A percentile compares a stretch with the other conserved stretches of the same genome.
Evolutionary conservation across 2,797 vertebrate species (phyloP).

Genomic region (Eptatretus atami): DNA sequence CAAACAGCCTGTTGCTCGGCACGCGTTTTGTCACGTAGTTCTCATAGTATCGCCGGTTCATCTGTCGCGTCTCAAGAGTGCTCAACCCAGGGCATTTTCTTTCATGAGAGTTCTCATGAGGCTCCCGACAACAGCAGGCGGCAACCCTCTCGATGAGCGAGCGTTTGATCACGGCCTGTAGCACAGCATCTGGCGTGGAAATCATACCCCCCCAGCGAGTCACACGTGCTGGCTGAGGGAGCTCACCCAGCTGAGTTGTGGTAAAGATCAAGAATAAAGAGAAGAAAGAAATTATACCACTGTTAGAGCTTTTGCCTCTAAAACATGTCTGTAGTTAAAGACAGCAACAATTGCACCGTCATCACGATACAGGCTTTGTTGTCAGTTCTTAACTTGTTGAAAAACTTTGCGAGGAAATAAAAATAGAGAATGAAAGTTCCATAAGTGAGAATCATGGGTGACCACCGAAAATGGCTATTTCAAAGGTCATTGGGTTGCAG

Average conservation of each 20-base stretch:
- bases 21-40: conserved; percentile 96
- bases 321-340: too few relatives aligned
- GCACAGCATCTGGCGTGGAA: conserved; percentile 73
- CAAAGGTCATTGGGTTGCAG: too few relatives aligned
- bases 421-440: too few relatives aligned
- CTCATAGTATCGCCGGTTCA: conserved; percentile 93
- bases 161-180: conserved; percentile 82
- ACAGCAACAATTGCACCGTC: too few relatives aligned
- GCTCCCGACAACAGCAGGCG: conserved; percentile 74
- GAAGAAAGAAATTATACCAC: background rate
- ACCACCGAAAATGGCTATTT: too few relatives aligned
- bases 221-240: conserved; percentile 69
- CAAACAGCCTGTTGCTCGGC: conserved; percentile 89
- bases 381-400: too few relatives aligned
- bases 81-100: conserved; percentile 81
- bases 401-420: too few relatives aligned
- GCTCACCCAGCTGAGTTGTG: conserved; percentile 50
- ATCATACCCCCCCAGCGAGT: conserved; percentile 97
- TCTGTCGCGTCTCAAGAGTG: conserved; percentile 80
- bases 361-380: too few relatives aligned
- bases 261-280: background rate
- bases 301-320: too few relatives aligned
- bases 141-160: conserved; percentile 94
- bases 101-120: conserved; percentile 93
- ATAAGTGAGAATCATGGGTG: too few relatives aligned